phyloP scores from a whole-genome alignment of 2,113 vertebrate species.

The Oncorhynchus nerka region DNA sequence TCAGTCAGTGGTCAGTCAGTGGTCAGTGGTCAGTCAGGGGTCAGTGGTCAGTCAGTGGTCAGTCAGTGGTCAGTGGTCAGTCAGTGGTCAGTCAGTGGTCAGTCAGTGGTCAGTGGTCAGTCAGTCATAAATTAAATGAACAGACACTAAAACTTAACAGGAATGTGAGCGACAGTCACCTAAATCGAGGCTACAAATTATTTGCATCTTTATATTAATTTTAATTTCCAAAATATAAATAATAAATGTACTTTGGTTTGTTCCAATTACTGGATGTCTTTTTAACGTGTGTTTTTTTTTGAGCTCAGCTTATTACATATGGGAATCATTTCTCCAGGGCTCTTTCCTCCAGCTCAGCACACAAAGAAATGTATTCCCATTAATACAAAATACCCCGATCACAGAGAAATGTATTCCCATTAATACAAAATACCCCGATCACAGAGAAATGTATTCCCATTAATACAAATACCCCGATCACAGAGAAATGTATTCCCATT shows the following conservation, averaged over 20 bases:
- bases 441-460: not conserved
- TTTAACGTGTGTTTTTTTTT: not conserved
- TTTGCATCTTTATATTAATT: not conserved
- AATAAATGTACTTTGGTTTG: not conserved
- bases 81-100: no score
- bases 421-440: not conserved
- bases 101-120: no score
- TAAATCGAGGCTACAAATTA: not conserved
- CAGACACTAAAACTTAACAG: not conserved
- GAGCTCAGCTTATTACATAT: not conserved
- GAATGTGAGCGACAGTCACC: not conserved
- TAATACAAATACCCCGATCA: not conserved
- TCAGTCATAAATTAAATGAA: not conserved
- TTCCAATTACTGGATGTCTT: not conserved
- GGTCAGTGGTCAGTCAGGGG: no score
- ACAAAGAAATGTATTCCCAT: not conserved
- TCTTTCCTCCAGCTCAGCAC: not conserved
- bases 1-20: no score
- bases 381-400: not conserved
- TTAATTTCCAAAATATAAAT: not conserved
- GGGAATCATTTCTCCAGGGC: not conserved
- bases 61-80: slow-evolving; percentile 3
- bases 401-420: not conserved
- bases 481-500: no score
- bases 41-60: no score